Percentiles rank a stretch among this genome's conserved stretches.
Evolutionary conservation across 2,113 vertebrate genomes (phyloP).

Genomic region (Sardina pilchardus): DNA sequence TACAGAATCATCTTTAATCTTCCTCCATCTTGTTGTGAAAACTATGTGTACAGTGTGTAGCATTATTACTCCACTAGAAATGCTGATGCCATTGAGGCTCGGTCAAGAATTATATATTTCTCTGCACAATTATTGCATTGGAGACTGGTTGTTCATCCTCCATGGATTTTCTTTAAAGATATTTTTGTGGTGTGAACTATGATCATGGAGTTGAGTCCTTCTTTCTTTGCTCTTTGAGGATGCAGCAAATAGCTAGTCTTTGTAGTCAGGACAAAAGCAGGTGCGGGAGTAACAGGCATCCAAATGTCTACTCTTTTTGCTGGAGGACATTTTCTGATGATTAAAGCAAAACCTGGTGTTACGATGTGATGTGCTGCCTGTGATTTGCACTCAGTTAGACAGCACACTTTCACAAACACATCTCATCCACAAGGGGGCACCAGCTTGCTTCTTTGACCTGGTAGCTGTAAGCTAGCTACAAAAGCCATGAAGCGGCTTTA

Average conservation of each 20-base stretch:
- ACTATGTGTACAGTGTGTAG: neutral
- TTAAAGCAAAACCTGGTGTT: neutral
- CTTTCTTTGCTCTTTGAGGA: neutral
- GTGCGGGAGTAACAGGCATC: neutral
- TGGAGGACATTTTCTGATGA: neutral
- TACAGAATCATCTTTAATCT: too few species aligned
- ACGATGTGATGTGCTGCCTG: too few species aligned
- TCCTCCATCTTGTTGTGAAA: too few species aligned
- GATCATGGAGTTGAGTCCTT: too few species aligned
- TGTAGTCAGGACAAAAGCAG: neutral
- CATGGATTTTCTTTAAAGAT: neutral
- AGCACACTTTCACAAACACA: too few species aligned
- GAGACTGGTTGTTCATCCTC: neutral
- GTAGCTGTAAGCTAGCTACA: too few species aligned
- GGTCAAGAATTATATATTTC: neutral
- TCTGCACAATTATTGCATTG: neutral
- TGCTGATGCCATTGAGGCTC: neutral
- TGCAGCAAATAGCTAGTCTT: neutral
- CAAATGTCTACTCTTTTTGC: neutral
- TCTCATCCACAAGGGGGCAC: too few species aligned
- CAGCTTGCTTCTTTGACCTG: too few species aligned
- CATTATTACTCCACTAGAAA: neutral
- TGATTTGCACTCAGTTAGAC: too few species aligned
- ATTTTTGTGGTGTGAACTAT: neutral
- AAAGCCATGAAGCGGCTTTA: too few species aligned